Percentiles rank a stretch among this genome's conserved stretches.
phyloP scores from a whole-genome alignment of 2,113 vertebrate species.

The Trichomycterus rosablanca region DNA sequence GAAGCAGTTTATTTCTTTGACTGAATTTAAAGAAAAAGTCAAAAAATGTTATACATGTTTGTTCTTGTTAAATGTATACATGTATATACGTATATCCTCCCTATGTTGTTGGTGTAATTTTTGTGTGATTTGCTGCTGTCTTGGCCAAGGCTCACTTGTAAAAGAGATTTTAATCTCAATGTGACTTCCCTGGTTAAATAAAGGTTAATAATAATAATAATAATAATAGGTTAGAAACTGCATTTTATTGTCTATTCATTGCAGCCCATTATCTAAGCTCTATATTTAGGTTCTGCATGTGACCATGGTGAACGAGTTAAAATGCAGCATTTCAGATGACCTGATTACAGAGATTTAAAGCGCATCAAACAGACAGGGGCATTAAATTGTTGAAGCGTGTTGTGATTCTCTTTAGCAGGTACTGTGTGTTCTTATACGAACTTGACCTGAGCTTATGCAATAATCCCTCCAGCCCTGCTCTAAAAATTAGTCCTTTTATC shows the following conservation, averaged over 20 bases:
- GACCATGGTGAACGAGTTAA: constrained; percentile 15
- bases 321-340: constrained; percentile 29
- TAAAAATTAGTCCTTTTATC: constrained; percentile 23
- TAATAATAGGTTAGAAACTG: constrained; percentile 1
- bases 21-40: too few species aligned
- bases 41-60: too few species aligned
- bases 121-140: too few species aligned
- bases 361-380: constrained; percentile 29
- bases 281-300: constrained; percentile 32
- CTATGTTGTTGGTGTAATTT: too few species aligned
- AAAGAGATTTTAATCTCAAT: too few species aligned
- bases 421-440: constrained; percentile 24
- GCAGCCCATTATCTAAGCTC: constrained; percentile 6
- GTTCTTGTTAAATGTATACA: too few species aligned
- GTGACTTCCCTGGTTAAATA: too few species aligned
- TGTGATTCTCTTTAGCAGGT: constrained; percentile 38
- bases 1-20: too few species aligned
- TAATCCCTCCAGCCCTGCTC: constrained; percentile 34
- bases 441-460: constrained; percentile 28
- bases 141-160: too few species aligned
- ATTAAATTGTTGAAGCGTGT: constrained; percentile 24
- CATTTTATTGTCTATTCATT: constrained; percentile 4
- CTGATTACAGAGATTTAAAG: constrained; percentile 46
- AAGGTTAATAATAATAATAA: too few species aligned
- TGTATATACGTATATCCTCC: too few species aligned